Base-by-base conservation (phyloP, 1,140 invertebrate species). In the Lordiphosa clarofinis region DNA sequence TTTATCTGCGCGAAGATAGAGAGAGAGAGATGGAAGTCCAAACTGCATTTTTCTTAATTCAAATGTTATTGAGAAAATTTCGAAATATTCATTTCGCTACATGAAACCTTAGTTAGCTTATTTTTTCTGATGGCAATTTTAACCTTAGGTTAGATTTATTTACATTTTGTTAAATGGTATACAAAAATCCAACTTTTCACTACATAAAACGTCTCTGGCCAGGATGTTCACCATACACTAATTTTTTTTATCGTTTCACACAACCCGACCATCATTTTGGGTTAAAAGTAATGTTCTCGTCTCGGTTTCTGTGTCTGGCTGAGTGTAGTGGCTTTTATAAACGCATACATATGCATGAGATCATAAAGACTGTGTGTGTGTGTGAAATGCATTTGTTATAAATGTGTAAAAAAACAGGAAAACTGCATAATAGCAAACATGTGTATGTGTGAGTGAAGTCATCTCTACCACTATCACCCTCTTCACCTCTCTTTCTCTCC, bases 271-370 rank as follows among this genome's bases (percentile, higher is more conserved):
- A 48, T 24, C 44, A 61, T 61, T 61, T 69, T 48, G 47, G 47
- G 55, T 10, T 36, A 50, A 58, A 56, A 57, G 50, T 57, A 64
- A 63, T 62, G 55, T 46, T 55, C 21, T 12, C 48, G 9, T 15
- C 37, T 40, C 28, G 43, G 8, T 43, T 37, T 12, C 9, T 43
- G 40, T 49, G n/a, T 52, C 24, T 55, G 58, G 13, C 46, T 39
- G 53, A 50, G 60, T 43, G 52, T 60, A 54, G 15, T 61, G 76
- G 62, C 76, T 71, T 82, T 82, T 82, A 82, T 75, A 75, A 82
- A 60, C 56, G 58, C 72, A 82, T 81, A 49, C 75, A 81, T 81
- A 81, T 82, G 75, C 67, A 81, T 81, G 76, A 76, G 72, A 67
- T 76, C 76, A 82, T 81, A 68, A 82, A 72, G 67, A 68, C 67